phyloP scores from a whole-genome alignment of 2,888 invertebrate genomes.

The Flexamia atlantica region DNA sequence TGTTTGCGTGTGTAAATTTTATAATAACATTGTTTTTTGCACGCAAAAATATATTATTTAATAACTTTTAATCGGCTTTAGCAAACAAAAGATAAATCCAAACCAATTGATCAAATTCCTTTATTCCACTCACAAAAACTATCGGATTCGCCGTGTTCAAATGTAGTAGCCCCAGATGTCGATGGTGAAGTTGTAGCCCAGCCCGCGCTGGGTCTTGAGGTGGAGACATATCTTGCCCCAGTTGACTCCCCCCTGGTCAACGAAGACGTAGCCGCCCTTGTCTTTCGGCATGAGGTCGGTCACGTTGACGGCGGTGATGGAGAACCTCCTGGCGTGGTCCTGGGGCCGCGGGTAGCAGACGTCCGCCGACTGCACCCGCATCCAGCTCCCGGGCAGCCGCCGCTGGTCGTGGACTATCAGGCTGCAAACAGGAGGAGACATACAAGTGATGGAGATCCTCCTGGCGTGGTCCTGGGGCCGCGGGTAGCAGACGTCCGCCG shows the following conservation, averaged over 20 bases:
- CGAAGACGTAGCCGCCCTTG: slow-evolving; percentile 31
- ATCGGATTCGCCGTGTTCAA: neutral
- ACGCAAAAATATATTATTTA: too few species aligned
- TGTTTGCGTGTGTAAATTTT: too few species aligned
- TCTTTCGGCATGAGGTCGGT: slow-evolving; percentile 12
- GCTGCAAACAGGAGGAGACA: slow-evolving; percentile 29
- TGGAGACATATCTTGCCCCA: slow-evolving; percentile 35
- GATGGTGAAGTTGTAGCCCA: slow-evolving; percentile 40
- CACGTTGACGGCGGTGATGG: slow-evolving; percentile 44
- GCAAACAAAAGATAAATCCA: too few species aligned
- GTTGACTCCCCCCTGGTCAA: slow-evolving; percentile 37
- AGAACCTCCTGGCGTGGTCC: neutral
- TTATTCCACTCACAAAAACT: too few species aligned
- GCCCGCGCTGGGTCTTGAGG: slow-evolving; percentile 47
- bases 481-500: too few species aligned
- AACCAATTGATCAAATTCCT: too few species aligned
- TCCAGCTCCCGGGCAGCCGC: neutral
- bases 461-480: too few species aligned
- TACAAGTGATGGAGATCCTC: too few species aligned
- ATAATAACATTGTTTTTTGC: too few species aligned
- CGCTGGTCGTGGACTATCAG: slow-evolving; percentile 43
- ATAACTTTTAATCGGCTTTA: too few species aligned
- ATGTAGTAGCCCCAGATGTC: slow-evolving; percentile 48
- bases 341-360: slow-evolving; percentile 36
- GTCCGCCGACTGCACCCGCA: slow-evolving; percentile 36